A percentile compares a stretch with the other conserved stretches of the same genome.
Conservation (phyloP, 2,888 invertebrate species). For the Tipula lateralis region DNA sequence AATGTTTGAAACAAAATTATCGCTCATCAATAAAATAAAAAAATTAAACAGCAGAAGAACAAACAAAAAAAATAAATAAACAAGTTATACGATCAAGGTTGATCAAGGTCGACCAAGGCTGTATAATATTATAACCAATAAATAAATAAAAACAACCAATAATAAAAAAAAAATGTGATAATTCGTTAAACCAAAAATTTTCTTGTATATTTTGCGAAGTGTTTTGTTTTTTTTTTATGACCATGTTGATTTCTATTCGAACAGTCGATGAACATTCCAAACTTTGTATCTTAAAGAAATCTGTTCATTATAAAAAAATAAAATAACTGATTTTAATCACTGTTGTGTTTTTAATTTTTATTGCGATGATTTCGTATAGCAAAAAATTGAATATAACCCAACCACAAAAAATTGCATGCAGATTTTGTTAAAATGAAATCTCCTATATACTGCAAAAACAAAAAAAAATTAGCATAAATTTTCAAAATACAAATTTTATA, state of each 20-base stretch:
- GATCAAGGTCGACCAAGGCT: slow-evolving; percentile 24
- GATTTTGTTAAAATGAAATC: not conserved
- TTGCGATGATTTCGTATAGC: not conserved
- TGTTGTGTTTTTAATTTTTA: not conserved
- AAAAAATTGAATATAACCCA: not conserved
- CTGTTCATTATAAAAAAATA: not conserved
- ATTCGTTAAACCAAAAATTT: not conserved
- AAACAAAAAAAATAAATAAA: no score
- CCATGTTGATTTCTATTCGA: not conserved
- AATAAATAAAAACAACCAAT: not conserved
- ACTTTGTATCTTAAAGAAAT: not conserved
- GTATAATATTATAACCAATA: not conserved
- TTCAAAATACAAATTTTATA: not conserved
- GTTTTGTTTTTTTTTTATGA: not conserved
- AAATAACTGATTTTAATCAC: slow-evolving; percentile 7
- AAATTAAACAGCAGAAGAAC: not conserved
- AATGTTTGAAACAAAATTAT: not conserved
- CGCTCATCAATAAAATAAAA: not conserved
- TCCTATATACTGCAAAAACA: not conserved
- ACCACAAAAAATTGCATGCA: not conserved
- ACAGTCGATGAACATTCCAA: not conserved
- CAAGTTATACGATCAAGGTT: not conserved
- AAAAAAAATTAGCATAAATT: not conserved
- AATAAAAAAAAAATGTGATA: not conserved
- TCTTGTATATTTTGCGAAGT: not conserved